phyloP scores from a whole-genome alignment of 37 sponge, comb jelly and placozoan genomes.

The Oopsacas minuta region DNA sequence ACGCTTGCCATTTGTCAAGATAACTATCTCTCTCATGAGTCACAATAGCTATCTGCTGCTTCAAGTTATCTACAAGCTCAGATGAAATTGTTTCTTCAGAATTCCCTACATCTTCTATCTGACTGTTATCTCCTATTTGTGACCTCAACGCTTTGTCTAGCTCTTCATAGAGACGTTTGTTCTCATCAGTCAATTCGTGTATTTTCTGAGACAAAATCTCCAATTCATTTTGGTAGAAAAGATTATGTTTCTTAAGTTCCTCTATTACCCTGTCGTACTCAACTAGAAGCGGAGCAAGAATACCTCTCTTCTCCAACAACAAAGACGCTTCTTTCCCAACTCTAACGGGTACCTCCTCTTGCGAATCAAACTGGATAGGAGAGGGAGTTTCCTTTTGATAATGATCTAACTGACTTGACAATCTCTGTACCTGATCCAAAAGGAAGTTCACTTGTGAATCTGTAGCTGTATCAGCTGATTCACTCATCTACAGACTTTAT shows the following conservation, averaged over 20 bases:
- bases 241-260: not conserved
- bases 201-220: not conserved
- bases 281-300: not conserved
- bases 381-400: not conserved
- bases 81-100: not conserved
- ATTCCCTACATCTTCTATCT: not conserved
- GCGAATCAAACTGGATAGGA: not conserved
- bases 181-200: not conserved
- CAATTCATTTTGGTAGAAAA: slow-evolving; percentile 3
- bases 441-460: not conserved
- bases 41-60: not conserved
- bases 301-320: not conserved
- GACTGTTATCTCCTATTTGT: not conserved
- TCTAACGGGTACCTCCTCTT: no score
- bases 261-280: not conserved
- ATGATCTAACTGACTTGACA: not conserved
- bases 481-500: not conserved
- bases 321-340: not conserved
- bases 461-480: not conserved
- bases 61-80: not conserved
- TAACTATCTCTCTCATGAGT: slow-evolving; percentile 1
- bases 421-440: not conserved
- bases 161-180: not conserved
- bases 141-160: not conserved
- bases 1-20: not conserved